Evolutionary conservation across 2,113 vertebrate species (phyloP).

Genomic region (Gadus macrocephalus): DNA sequence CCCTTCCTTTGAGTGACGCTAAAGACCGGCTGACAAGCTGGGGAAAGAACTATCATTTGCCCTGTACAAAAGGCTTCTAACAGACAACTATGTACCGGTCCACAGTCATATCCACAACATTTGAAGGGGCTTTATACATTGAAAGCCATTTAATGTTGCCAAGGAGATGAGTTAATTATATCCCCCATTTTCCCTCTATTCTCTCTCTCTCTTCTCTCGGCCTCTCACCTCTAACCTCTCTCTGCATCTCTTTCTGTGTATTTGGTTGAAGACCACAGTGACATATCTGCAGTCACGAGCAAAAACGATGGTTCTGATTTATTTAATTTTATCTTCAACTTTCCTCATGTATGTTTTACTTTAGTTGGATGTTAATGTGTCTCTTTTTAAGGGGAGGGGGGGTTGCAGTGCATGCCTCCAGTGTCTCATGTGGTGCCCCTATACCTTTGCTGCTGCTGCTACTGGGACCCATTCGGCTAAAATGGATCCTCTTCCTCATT

Average conservation of each 20-base stretch:
- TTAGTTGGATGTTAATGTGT: no score
- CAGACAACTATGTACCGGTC: conserved; percentile 54
- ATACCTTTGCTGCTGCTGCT: conserved; percentile 60
- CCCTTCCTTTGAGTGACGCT: conserved; percentile 74
- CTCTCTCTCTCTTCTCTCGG: conserved; percentile 26
- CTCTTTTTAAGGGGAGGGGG: no score
- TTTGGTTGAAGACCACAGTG: conserved; percentile 50
- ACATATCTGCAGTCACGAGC: conserved; percentile 24
- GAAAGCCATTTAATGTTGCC: conserved; percentile 54
- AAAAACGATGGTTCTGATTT: conserved; percentile 33
- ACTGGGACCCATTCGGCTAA: conserved; percentile 76
- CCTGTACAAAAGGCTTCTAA: conserved; percentile 68
- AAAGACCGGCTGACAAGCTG: conserved; percentile 75
- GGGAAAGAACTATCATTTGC: conserved; percentile 69
- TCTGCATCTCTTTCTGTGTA: conserved; percentile 33
- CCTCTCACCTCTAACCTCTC: conserved; percentile 6
- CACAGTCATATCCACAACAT: conserved; percentile 65
- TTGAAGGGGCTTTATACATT: conserved; percentile 61
- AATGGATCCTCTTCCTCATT: conserved; percentile 79
- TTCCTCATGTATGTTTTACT: neutral
- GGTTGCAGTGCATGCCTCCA: no score
- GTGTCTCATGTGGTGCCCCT: no score
- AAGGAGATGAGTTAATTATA: conserved; percentile 50
- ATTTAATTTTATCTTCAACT: conserved; percentile 1
- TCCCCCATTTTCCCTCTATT: conserved; percentile 9